Base-by-base conservation (phyloP, 1,140 invertebrate genomes). In the Steinernema feltiae region DNA sequence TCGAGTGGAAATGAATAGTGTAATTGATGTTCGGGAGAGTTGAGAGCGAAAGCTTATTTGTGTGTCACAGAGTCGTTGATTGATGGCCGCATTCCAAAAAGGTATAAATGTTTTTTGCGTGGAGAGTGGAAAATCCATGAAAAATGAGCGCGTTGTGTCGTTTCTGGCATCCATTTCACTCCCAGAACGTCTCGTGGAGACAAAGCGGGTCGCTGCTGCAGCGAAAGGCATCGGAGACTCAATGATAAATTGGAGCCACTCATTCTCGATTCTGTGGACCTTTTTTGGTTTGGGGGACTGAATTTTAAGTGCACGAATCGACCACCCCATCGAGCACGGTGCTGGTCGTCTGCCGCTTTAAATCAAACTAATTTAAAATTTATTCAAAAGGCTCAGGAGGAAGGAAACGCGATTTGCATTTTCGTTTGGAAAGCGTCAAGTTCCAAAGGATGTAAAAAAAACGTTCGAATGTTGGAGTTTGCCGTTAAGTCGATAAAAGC, bases 181-280 rank as follows among this genome's bases (percentile, higher is more conserved):
- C 24, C 24, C 24, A 3, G 7, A 63, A 63, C 53, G 35, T 63
- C 7, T 27, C 7, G 2, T 15, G 15, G 53, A 21, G 53, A 63
- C 53, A 63, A 63, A 7, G 53, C 24, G 18, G 35, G 41, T 46
- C 41, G 7, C 41, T n/a, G n/a, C 7, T n/a, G 41, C 41, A 12
- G 41, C 41, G n/a, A 12, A 46, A 27, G 12, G 24, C 53, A 15
- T 3, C 7, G 7, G 53, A 7, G 53, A 3, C 53, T 63, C 7
- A 63, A 63, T 63, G 53, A 63, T 63, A 27, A 27, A 63, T 63
- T 63, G 53, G 53, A 63, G 53, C 53, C 53, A 63, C 53, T 63
- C 53, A 15, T 27, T 15, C 35, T 18, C 53, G 53, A 7, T 21
- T 63, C 53, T 21, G 35, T 7, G 7, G 35, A 12, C 53, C 24